These are phyloP conservation scores for Argopecten irradians DNA, from an alignment of 1,140 invertebrate genomes.

Conservation along the genomic window DNA sequence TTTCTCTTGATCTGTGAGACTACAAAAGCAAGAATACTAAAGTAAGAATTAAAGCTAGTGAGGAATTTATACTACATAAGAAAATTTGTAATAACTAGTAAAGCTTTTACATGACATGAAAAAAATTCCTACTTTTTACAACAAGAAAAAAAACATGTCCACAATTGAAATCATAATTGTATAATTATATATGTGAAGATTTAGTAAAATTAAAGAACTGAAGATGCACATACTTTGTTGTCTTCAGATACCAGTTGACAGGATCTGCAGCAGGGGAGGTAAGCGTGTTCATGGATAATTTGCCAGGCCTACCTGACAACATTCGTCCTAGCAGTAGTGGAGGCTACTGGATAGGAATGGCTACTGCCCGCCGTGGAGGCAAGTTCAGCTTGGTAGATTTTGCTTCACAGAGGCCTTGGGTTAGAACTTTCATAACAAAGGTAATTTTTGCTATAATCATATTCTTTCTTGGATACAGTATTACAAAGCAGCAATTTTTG, in stretches of 20 bases:
- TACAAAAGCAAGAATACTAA: constrained; percentile 60
- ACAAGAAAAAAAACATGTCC: too few relatives aligned
- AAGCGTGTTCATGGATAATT: constrained; percentile 65
- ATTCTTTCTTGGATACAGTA: too few relatives aligned
- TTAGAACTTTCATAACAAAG: constrained; percentile 73
- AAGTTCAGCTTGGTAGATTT: constrained; percentile 70
- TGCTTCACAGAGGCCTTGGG: constrained; percentile 68
- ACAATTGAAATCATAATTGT: too few relatives aligned
- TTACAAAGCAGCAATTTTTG: too few relatives aligned
- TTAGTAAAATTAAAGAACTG: not conserved
- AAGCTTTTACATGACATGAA: too few relatives aligned
- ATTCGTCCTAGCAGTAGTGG: constrained; percentile 84
- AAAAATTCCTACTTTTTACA: too few relatives aligned
- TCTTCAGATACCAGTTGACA: constrained; percentile 58
- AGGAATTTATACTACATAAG: constrained; percentile 34
- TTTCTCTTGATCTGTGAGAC: constrained; percentile 63
- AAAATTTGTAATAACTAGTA: constrained; percentile 12
- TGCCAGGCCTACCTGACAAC: constrained; percentile 81
- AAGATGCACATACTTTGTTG: not conserved
- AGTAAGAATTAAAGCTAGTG: constrained; percentile 50
- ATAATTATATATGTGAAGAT: too few relatives aligned
- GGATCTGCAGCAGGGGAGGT: constrained; percentile 80
- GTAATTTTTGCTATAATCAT: constrained; percentile 50
- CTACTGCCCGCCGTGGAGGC: constrained; percentile 73
- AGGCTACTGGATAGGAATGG: constrained; percentile 83